A percentile compares a stretch with the other conserved stretches of the same genome.
These are phyloP conservation scores for Rhyacophila brunnea DNA, from an alignment of 1,140 invertebrate genomes.

Conservation along the genomic window DNA sequence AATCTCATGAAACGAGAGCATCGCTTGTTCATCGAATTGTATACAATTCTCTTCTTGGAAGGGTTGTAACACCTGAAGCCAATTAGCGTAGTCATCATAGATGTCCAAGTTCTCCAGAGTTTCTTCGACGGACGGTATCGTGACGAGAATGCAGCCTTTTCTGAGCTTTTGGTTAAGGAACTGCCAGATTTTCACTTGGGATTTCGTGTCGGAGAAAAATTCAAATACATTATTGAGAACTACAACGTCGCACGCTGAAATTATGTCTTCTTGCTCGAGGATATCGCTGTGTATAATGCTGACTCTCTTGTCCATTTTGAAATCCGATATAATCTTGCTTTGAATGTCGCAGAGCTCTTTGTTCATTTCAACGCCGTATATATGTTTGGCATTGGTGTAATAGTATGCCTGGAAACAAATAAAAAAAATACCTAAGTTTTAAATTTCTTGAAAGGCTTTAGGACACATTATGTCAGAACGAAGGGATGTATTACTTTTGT, in stretches of 20 bases:
- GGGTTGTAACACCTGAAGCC: conserved; percentile 51
- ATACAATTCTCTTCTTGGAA: conserved; percentile 49
- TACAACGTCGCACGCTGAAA: conserved; percentile 59
- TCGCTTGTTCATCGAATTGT: conserved; percentile 46
- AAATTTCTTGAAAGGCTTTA: too few relatives aligned
- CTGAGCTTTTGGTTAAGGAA: conserved; percentile 58
- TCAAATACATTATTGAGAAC: conserved; percentile 66
- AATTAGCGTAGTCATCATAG: conserved; percentile 51
- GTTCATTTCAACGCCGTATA: conserved; percentile 73
- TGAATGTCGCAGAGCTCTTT: conserved; percentile 65
- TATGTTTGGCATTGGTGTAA: conserved; percentile 58
- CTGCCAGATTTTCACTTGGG: conserved; percentile 61
- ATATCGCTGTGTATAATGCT: conserved; percentile 60
- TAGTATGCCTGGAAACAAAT: conserved; percentile 61
- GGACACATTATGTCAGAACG: too few relatives aligned
- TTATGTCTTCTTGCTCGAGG: conserved; percentile 53
- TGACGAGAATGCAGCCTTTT: conserved; percentile 58
- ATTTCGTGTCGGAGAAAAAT: conserved; percentile 59
- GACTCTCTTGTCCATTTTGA: conserved; percentile 57
- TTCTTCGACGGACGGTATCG: conserved; percentile 56
- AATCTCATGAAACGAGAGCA: conserved; percentile 40
- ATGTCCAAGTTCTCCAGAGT: conserved; percentile 54
- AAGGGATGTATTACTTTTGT: too few relatives aligned
- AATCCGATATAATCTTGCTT: conserved; percentile 59
- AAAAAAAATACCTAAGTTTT: background rate